Conservation (phyloP, 2,113 vertebrate species). For the Chrysochloris asiatica region DNA sequence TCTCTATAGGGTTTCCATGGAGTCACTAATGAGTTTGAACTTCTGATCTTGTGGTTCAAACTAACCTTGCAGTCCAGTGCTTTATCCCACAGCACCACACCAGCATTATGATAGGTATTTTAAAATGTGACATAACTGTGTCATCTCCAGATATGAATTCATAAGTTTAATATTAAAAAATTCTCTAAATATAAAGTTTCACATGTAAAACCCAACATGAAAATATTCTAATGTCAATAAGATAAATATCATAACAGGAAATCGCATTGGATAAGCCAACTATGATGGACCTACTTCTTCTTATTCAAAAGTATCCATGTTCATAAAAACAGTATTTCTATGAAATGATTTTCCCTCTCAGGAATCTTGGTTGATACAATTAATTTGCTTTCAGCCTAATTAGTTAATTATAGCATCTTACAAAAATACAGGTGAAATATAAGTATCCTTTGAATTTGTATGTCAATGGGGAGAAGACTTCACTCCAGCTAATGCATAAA, state of each 20-base stretch:
- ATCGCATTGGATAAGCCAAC: not conserved
- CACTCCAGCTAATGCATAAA: no score
- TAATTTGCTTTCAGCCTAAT: not conserved
- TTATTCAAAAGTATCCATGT: accelerated
- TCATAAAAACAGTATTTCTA: not conserved
- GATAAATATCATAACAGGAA: not conserved
- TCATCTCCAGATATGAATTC: not conserved
- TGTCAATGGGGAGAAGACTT: not conserved
- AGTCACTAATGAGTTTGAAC: no score
- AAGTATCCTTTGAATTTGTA: not conserved
- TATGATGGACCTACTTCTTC: not conserved
- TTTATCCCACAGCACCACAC: no score
- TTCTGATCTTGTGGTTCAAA: no score
- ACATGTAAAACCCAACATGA: not conserved
- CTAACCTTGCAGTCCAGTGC: no score
- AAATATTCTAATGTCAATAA: not conserved
- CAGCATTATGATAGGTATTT: no score
- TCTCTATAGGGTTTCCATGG: no score
- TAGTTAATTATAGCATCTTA: not conserved
- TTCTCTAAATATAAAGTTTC: not conserved
- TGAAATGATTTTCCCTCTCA: not conserved
- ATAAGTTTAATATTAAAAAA: not conserved
- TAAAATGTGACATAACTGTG: not conserved
- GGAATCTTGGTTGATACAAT: not conserved
- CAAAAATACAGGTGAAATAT: not conserved